Base-by-base conservation (phyloP, 1,140 invertebrate species). In the Saccostrea glomerata region DNA sequence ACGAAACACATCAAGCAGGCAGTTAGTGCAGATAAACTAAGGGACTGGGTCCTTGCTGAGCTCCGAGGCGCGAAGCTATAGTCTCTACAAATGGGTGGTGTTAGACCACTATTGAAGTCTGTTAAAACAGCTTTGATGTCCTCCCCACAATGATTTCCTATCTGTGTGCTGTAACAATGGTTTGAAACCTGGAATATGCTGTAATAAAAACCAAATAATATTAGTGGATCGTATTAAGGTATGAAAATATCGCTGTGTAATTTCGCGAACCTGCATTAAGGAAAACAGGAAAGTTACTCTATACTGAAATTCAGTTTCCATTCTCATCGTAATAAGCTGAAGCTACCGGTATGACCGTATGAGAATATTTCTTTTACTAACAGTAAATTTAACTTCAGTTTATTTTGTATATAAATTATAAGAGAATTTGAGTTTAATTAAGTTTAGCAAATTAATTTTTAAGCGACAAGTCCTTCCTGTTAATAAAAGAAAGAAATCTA, bases 51-150 rank as follows among this genome's bases (percentile, higher is more conserved):
- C 15, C 70, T 77, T 36, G 25, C 70, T 15, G 25, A 15, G 11
- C 30, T 30, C 25, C 2, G 13, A 12, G 70, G 0, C 7, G 70
- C 70, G 25, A 77, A 30, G 70, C 70, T 77, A 30, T 30, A 77
- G 70, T 77, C 70, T 30, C 70, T 77, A 77, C 70, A 77, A 30
- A 77, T 77, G 12, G 70, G 70, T 4, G 70, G 70, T 13, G 70
- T 77, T 36, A 77, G 30, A 30, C 70, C 70, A 77, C 25, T 30
- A 17, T 77, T 30, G 30, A 77, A 77, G 30, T 77, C 70, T 12
- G 25, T 12, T 17, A 77, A 17, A 12, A 77, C 70, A 25, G 70
- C 70, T 36, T 77, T 25, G 11, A 77, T 77, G 0, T 36, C 70
- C 2, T 15, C 70, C 2, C 70, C 70, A 77, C 70, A 77, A 11